Evolutionary conservation across 64 coral and sea anemone species (phyloP), one percentile per base, ranked within the genome.

Genomic region (Actinia tenebrosa): DNA sequence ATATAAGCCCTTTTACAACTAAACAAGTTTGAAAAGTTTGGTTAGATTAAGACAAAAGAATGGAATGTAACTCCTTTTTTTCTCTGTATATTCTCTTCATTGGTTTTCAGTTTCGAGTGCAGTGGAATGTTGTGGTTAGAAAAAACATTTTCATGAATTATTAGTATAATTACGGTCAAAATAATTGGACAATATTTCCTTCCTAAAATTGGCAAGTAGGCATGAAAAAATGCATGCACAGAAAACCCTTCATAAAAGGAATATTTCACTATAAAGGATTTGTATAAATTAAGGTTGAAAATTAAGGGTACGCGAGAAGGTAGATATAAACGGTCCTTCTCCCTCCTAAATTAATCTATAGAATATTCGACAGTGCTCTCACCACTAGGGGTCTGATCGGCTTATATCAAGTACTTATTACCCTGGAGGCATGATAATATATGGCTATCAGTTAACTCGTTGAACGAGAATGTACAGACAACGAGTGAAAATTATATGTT

Each of bases 351-450:
- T 75, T 75, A 75, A 14, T 30, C 23, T 30, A 30, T 42, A 42
- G 69, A 25, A 27, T 75, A 43, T 30, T 75, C 13, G 22, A 11
- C 22, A 75, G 26, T 30, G 11, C 42, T 75, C 27, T 75, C 69
- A 43, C 69, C 69, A 75, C 69, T 75, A 75, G 69, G 69, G 69
- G 69, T 75, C 69, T 75, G 26, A 75, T 75, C 69, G 69, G 69
- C n/a, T 75, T 75, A 75, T 75, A 75, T 3, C 25, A 42, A 30
- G n/a, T 75, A 14, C 25, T 75, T 30, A 11, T 75, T 75, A 26
- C 69, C 69, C 69, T 75, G 25, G 26, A 75, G 69, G 69, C 69
- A 75, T 75, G 11, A 75, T 75, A 75, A 26, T 75, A 66, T 37
- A 75, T 42, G 11, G 26, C 11, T 75, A 75, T 75, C 69, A 25